Evolutionary conservation across 2,113 vertebrate species (phyloP).

Genomic region (Emydocephalus ijimae): DNA sequence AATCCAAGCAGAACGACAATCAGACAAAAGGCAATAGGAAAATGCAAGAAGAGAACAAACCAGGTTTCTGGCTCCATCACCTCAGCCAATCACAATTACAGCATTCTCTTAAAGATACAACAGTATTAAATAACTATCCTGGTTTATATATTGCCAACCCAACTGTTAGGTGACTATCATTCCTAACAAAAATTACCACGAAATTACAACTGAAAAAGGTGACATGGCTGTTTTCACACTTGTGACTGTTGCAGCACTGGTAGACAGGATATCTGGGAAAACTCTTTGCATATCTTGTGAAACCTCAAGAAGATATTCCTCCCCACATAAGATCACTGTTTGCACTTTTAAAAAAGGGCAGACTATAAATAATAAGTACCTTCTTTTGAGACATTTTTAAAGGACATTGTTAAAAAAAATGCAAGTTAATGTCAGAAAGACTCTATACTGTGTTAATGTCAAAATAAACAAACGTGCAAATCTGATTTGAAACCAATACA

Average conservation of each 20-base stretch:
- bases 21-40: too few relatives aligned
- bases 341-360: background rate
- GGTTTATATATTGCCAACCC: too few relatives aligned
- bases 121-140: too few relatives aligned
- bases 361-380: background rate
- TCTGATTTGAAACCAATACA: background rate
- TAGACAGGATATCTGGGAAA: background rate
- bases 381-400: background rate
- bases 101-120: too few relatives aligned
- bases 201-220: background rate
- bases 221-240: background rate
- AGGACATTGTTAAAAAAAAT: background rate
- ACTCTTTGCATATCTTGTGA: background rate
- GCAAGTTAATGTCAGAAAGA: background rate
- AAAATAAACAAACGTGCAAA: background rate
- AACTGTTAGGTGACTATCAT: too few relatives aligned
- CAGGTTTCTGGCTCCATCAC: too few relatives aligned
- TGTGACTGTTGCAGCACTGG: fast-evolving
- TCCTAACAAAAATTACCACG: background rate
- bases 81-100: too few relatives aligned
- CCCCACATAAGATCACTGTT: background rate
- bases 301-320: background rate
- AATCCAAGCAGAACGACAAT: too few relatives aligned
- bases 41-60: too few relatives aligned
- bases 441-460: background rate